Evolutionary conservation across 2,797 vertebrate species (phyloP).

Genomic region (Enteromius fasciolatus): DNA sequence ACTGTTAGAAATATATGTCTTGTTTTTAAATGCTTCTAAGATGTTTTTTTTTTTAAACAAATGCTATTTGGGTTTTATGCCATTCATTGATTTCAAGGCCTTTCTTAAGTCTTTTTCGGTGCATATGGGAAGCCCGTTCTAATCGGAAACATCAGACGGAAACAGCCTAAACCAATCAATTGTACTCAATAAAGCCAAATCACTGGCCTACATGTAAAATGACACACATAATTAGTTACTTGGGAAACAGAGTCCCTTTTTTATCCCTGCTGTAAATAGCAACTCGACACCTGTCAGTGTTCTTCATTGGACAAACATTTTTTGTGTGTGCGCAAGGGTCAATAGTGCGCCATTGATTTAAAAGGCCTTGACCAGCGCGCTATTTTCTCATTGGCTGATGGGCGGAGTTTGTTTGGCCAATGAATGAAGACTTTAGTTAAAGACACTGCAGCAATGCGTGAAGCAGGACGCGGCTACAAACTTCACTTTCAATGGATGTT

Average conservation of each 20-base stretch:
- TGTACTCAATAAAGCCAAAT: neutral
- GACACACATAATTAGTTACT: neutral
- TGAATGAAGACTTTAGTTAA: slow-evolving; percentile 26
- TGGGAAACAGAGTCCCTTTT: neutral
- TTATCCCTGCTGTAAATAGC: neutral
- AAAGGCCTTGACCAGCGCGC: neutral
- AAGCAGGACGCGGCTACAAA: slow-evolving; percentile 20
- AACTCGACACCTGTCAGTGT: neutral
- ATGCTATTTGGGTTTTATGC: neutral
- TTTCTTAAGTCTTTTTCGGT: neutral
- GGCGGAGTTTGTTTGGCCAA: slow-evolving; percentile 37
- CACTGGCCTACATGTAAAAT: neutral
- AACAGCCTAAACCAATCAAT: neutral
- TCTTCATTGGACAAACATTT: neutral
- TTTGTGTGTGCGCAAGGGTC: neutral
- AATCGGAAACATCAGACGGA: neutral
- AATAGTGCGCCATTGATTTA: neutral
- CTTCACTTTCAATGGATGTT: neutral
- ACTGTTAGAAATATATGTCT: neutral
- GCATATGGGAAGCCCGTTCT: neutral
- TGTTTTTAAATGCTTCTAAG: neutral
- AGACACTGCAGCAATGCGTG: slow-evolving; percentile 29
- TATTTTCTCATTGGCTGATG: slow-evolving; percentile 29
- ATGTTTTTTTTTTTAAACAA: neutral
- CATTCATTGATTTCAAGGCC: neutral